Conservation (phyloP, 2,888 invertebrate genomes). For the Rhagophthalmus giganteus region DNA sequence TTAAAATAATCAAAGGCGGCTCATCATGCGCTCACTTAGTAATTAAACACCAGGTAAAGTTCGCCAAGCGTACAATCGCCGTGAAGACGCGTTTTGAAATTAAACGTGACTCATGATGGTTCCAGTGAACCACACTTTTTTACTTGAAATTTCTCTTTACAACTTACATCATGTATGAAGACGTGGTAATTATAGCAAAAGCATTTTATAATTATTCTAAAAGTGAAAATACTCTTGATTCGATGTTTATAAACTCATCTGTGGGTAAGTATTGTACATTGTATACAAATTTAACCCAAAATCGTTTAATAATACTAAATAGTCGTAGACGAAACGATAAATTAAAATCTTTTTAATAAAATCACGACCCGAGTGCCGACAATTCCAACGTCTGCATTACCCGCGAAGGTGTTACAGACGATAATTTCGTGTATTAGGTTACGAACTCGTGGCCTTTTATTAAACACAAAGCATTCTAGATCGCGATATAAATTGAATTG, state of each 20-base stretch:
- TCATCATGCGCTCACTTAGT: conserved; percentile 13
- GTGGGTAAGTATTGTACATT: neutral
- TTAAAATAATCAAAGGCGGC: conserved; percentile 14
- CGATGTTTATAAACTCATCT: neutral
- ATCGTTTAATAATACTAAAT: neutral
- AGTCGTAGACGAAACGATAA: neutral
- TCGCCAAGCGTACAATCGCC: conserved; percentile 8
- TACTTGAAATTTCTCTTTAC: conserved; percentile 7
- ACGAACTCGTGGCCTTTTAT: conserved; percentile 9
- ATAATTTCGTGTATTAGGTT: conserved; percentile 7
- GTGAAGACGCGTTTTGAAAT: conserved; percentile 10
- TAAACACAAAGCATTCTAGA: conserved; percentile 3
- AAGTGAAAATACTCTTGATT: conserved; percentile 8
- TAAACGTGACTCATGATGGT: conserved; percentile 9
- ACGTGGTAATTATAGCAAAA: conserved; percentile 11
- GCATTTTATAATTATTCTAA: conserved; percentile 6
- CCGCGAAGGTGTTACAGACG: conserved; percentile 6
- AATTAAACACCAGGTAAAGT: conserved; percentile 15
- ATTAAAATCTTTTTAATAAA: neutral
- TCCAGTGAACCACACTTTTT: conserved; percentile 10
- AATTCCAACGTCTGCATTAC: no score
- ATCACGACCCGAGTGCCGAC: neutral
- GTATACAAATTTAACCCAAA: neutral
- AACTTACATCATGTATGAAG: conserved; percentile 13
- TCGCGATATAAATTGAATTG: neutral